Percentiles rank a stretch among this genome's conserved stretches.
phyloP scores from a whole-genome alignment of 2,113 vertebrate species.

The Calidris pygmaea region DNA sequence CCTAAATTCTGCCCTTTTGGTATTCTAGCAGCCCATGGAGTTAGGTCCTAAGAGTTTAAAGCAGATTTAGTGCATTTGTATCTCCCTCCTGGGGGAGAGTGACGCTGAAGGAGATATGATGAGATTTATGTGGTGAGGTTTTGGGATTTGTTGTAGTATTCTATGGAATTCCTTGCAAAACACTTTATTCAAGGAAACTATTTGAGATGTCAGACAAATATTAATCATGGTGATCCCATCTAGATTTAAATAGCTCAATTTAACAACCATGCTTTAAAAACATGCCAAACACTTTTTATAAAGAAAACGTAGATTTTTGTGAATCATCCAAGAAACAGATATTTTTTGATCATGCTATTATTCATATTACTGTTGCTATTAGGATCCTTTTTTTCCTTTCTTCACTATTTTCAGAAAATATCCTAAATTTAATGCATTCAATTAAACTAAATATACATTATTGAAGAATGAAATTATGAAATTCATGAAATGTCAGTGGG shows the following conservation, averaged over 20 bases:
- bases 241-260: not conserved
- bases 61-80: accelerated
- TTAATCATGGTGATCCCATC: not conserved
- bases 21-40: not conserved
- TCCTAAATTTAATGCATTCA: not conserved
- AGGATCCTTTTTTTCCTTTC: accelerated
- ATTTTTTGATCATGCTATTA: not conserved
- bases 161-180: not conserved
- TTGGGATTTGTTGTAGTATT: not conserved
- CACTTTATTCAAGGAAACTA: not conserved
- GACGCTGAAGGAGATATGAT: not conserved
- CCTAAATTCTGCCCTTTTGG: not conserved
- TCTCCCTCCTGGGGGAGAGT: not conserved
- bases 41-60: not conserved
- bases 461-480: not conserved
- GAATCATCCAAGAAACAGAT: not conserved
- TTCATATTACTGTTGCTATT: not conserved
- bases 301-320: not conserved
- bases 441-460: not conserved
- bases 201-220: not conserved
- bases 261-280: not conserved
- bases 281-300: accelerated
- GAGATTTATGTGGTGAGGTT: not conserved
- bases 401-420: not conserved
- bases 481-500: not conserved